Base-by-base conservation (phyloP, 2,888 invertebrate species). In the Syrista parreyssii region DNA sequence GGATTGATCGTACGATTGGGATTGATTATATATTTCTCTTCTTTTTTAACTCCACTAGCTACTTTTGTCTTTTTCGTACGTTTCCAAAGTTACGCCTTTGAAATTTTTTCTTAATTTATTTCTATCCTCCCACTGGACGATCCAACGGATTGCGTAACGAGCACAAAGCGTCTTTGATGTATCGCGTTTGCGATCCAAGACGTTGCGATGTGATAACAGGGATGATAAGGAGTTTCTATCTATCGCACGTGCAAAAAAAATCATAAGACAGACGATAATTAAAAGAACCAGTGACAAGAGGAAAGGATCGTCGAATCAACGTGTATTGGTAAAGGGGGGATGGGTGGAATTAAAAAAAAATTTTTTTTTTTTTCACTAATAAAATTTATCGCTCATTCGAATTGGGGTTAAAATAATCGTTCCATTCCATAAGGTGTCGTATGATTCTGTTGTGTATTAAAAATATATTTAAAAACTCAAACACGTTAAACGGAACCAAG, bases 191-290 rank as follows among this genome's bases (percentile, higher is more conserved):
- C 68, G 78, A 75, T 78, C 68, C 72, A 75, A 78, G 75, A 75
- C 68, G 72, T 71, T 40, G 71, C 74, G 55, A 15, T 40, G 75
- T 68, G 78, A 78, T 78, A 78, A 78, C 55, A 75, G 40, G 68
- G 71, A 68, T 30, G 76, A 78, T 78, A 78, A 72, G 75, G 35
- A 75, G 36, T 75, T 68, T 75, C 72, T 78, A 78, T 78, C 78
- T 75, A 68, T 78, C 75, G 74, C 68, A 73, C 75, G 78, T 78
- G 75, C 68, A 35, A 68, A 15, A 75, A 68, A 75, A 75, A 32
- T 32, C 34, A 74, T 55, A 32, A 23, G 31, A 68, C 33, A 23
- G 33, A 71, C 71, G 32, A 71, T 71, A 23, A 31, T 71, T 6
- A 33, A 71, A 31, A 71, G 1, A 31, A 1, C 32, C 71, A 33